phyloP scores from a whole-genome alignment of 2,888 invertebrate genomes.

The Drosophila rellima region DNA sequence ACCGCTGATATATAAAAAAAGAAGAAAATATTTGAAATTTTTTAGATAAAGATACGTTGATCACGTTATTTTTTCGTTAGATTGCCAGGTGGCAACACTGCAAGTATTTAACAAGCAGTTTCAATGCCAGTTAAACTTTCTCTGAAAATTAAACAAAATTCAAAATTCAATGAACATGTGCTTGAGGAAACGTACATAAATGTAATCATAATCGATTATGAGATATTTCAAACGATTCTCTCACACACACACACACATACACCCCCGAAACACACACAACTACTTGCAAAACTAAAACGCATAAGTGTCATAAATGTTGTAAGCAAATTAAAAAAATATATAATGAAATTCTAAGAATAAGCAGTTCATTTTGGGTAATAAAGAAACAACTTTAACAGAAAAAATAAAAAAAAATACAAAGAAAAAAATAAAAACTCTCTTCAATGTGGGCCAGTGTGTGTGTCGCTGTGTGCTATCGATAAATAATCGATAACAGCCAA shows the following conservation, averaged over 20 bases:
- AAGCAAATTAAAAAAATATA: slow-evolving; percentile 41
- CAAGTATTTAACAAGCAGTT: slow-evolving; percentile 1
- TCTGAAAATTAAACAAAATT: neutral
- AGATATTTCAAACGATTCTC: slow-evolving; percentile 16
- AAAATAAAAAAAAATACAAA: slow-evolving; percentile 11
- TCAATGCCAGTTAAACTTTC: neutral
- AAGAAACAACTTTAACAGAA: slow-evolving; percentile 62
- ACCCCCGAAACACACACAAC: slow-evolving; percentile 22
- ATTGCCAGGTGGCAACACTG: neutral
- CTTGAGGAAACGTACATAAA: slow-evolving; percentile 24
- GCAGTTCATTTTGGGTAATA: slow-evolving; percentile 74
- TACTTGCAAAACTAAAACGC: slow-evolving; percentile 38
- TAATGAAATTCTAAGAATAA: slow-evolving; percentile 50
- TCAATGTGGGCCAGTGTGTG: slow-evolving; percentile 16
- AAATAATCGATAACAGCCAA: slow-evolving; percentile 11
- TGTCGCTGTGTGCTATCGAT: slow-evolving; percentile 23
- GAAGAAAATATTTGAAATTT: no score
- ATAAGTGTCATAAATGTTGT: slow-evolving; percentile 67
- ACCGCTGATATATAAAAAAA: no score
- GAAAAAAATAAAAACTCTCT: slow-evolving; percentile 15
- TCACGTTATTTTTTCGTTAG: no score
- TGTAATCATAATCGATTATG: slow-evolving; percentile 13
- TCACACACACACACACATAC: slow-evolving; percentile 23
- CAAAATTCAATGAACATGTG: slow-evolving; percentile 5
- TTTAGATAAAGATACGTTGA: no score